Conservation (phyloP, 1,140 invertebrate genomes). For the Pantala flavescens region DNA sequence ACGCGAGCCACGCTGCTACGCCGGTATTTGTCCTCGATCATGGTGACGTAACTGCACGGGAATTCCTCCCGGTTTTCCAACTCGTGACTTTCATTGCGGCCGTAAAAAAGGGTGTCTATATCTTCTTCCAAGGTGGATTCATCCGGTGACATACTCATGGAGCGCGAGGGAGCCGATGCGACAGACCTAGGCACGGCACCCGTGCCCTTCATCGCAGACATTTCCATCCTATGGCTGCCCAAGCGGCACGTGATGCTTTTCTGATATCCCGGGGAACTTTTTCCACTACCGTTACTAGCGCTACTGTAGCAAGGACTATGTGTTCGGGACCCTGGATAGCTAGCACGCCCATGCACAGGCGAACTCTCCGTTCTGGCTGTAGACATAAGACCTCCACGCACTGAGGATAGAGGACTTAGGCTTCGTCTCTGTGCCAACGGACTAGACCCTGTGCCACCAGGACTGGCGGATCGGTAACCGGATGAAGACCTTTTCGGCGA, state of each 20-base stretch:
- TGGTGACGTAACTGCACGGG: slow-evolving; percentile 28
- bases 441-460: slow-evolving; percentile 18
- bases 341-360: slow-evolving; percentile 23
- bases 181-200: background rate
- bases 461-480: slow-evolving; percentile 19
- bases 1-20: slow-evolving; percentile 27
- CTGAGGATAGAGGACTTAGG: slow-evolving; percentile 18
- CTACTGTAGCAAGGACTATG: slow-evolving; percentile 25
- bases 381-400: background rate
- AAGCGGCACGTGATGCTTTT: background rate
- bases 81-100: slow-evolving; percentile 18
- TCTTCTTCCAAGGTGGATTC: slow-evolving; percentile 28
- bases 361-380: slow-evolving; percentile 15
- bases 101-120: slow-evolving; percentile 32
- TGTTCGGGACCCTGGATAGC: slow-evolving; percentile 26
- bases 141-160: slow-evolving; percentile 18
- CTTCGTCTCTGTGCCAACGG: slow-evolving; percentile 19
- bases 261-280: slow-evolving; percentile 20
- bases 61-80: slow-evolving; percentile 20
- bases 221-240: background rate
- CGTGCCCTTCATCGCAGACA: background rate
- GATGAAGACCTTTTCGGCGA: background rate
- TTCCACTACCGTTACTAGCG: slow-evolving; percentile 18
- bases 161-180: background rate
- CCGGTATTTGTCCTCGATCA: slow-evolving; percentile 31